Conservation (phyloP, 2,113 vertebrate genomes). For the Hyperoodon ampullatus region DNA sequence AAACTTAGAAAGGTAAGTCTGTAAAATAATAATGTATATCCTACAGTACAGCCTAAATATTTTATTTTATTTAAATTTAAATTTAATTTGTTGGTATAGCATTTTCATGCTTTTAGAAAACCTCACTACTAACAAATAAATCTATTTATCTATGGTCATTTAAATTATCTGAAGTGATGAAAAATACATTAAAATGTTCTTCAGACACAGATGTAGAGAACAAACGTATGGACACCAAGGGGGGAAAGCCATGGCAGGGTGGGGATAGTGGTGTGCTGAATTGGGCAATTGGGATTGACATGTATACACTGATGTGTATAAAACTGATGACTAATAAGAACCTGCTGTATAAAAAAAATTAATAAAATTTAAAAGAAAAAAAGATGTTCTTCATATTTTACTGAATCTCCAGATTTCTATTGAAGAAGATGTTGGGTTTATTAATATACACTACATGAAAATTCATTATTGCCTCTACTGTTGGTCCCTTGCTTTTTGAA, state of each 20-base stretch:
- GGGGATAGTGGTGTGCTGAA: no score
- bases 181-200: background rate
- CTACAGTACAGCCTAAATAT: background rate
- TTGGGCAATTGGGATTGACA: no score
- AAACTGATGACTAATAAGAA: no score
- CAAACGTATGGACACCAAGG: no score
- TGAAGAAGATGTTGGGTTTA: constrained; percentile 16
- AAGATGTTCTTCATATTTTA: background rate
- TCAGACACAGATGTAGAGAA: no score
- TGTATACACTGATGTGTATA: no score
- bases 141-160: background rate
- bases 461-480: background rate
- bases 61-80: background rate
- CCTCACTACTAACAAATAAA: background rate
- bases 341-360: no score
- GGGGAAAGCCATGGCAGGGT: no score
- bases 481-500: background rate
- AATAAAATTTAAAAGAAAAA: no score
- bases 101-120: constrained; percentile 28
- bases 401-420: background rate
- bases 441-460: background rate
- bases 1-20: background rate
- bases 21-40: background rate
- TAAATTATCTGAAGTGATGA: constrained; percentile 8
- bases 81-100: background rate